Base-by-base conservation (phyloP, 2,888 invertebrate species). In the Drosophila hawaiiensis region DNA sequence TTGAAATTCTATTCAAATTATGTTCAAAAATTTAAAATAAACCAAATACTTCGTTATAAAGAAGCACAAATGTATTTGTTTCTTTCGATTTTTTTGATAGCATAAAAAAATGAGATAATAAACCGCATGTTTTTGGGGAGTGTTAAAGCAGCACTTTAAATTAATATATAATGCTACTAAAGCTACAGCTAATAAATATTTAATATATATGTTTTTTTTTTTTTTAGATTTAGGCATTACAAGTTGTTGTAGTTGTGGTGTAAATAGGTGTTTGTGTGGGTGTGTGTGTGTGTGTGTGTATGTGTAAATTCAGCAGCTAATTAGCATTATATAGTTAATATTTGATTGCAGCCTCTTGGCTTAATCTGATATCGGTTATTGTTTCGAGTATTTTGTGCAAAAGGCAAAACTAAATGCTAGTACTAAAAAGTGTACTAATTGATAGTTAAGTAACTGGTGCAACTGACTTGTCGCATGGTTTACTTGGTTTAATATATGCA, bases 221-320 rank as follows among this genome's bases (percentile, higher is more conserved):
- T 56, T 55, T 55, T 55, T 55, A 9, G 5, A 43, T 60, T 37
- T 16, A 37, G 58, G 63, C 65, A 60, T 58, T 70, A 67, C 31
- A 47, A 55, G 54, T 55, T 68, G 35, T 69, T 66, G 49, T 54
- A 53, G 37, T 68, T 68, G 53, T 66, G 73, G 62, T 65, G 60
- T 62, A 59, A 55, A 39, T 55, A 35, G 58, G 66, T 66, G 43
- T 67, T 54, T 76, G 52, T 68, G 58, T 65, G 47, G 64, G 47
- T 29, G 29, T 61, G 58, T 65, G 47, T 67, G 47, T 29, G 29
- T 61, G 59, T 50, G 14, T 58, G 43, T 50, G 39, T 78, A 58
- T 78, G 59, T 76, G 50, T 68, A 59, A 52, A 43, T 71, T 84
- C 76, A 89, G 89, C 91, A 89, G 89, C 91, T 90, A 89, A 89